A percentile compares a stretch with the other conserved stretches of the same genome.
Evolutionary conservation across 2,888 invertebrate genomes (phyloP).

Genomic region (Aphidoletes aphidimyza): DNA sequence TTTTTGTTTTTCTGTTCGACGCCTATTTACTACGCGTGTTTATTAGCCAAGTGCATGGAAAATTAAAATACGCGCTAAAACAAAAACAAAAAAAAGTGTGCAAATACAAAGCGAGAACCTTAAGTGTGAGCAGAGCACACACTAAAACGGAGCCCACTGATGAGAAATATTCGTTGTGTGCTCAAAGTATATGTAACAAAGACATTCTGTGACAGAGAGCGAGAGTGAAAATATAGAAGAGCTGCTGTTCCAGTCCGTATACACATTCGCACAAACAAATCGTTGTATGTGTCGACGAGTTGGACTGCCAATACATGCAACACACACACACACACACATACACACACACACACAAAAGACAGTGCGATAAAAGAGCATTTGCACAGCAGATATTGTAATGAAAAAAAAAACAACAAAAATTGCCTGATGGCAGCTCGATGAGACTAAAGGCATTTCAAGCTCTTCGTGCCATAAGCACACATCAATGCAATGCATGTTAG

Average conservation of each 20-base stretch:
- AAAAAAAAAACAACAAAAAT: not conserved
- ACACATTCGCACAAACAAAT: no score
- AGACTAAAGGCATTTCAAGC: not conserved
- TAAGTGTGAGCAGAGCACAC: not conserved
- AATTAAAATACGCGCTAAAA: conserved; percentile 11
- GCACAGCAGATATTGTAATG: not conserved
- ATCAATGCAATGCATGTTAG: not conserved
- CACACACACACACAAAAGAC: not conserved
- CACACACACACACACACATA: not conserved
- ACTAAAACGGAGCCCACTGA: not conserved
- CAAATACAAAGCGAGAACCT: not conserved
- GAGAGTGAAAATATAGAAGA: no score
- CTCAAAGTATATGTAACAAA: no score
- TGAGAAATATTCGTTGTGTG: not conserved
- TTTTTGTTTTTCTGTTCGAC: not conserved
- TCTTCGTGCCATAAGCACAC: not conserved
- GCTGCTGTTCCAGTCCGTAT: no score
- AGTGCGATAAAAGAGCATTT: no score
- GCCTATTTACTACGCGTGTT: not conserved
- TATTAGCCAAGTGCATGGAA: not conserved
- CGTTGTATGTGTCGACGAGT: no score
- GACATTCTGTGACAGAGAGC: no score
- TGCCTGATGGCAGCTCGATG: not conserved
- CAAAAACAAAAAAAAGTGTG: no score
- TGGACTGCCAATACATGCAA: not conserved